Evolutionary conservation across 2,797 vertebrate species (phyloP), one percentile per base, ranked within the genome.

Genomic region (Cetoscarus ocellatus): DNA sequence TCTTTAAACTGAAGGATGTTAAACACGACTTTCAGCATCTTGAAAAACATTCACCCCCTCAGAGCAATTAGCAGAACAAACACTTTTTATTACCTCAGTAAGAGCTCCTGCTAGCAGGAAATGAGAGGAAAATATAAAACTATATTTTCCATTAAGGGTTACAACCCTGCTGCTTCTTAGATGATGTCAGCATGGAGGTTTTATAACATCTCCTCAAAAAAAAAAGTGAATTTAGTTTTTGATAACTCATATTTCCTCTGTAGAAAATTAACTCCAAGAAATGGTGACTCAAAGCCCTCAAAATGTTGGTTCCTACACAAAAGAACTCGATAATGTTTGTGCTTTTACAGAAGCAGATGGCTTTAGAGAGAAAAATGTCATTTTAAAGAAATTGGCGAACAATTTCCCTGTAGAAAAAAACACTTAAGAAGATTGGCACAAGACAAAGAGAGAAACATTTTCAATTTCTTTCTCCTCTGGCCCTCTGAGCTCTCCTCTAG

Each of bases 21-120:
- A 96, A 96, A 96, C 94, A 92, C 87, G 80, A 82, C 81, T 86
- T 91, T 90, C 87, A 78, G 92, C 91, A 87, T 69, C 39, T 61
- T 35, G 14, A 61, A 68, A 72, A 44, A 55, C 62, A 47, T 53
- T 75, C 69, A 71, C 77, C 88, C 89, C 90, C 90, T 94, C 92
- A 91, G 84, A 82, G 90, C 92, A 91, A 94, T 95, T 93, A 93
- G 88, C 81, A 88, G 83, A 89, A 90, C 80, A 82, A 92, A 88
- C 77, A 75, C 62, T 67, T 84, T 89, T 90, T 88, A 88, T 80
- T 80, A 74, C 73, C 61, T 60, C 10, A 36, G 79, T 91, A 80
- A 91, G 83, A 86, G 76, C 83, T 78, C 59, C 66, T 49, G 77
- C 70, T 73, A 51, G 36, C 56, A 79, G 67, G 66, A 81, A 90